Evolutionary conservation across 2,113 vertebrate species (phyloP).

Genomic region (Puffinus mauretanicus): DNA sequence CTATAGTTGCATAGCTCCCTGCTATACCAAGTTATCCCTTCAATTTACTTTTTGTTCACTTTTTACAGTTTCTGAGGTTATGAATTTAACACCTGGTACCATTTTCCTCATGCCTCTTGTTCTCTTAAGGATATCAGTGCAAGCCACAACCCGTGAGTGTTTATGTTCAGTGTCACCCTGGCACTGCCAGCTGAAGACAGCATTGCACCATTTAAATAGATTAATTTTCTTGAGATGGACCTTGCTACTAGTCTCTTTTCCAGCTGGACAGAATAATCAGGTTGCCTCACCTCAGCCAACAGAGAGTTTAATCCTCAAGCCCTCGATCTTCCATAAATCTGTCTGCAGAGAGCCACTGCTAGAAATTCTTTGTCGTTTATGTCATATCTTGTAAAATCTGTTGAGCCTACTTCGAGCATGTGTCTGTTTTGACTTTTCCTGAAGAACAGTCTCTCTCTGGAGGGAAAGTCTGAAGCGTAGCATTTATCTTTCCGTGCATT

Average conservation of each 20-base stretch:
- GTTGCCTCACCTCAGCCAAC: slow-evolving; percentile 34
- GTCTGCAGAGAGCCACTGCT: slow-evolving; percentile 49
- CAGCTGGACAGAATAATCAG: slow-evolving; percentile 45
- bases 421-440: slow-evolving; percentile 51
- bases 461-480: slow-evolving; percentile 13
- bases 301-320: slow-evolving; percentile 31
- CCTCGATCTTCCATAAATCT: slow-evolving; percentile 50
- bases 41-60: not conserved
- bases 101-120: not conserved
- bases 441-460: slow-evolving; percentile 41
- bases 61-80: not conserved
- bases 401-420: slow-evolving; percentile 17
- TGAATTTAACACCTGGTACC: not conserved
- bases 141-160: not conserved
- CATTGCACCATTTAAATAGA: slow-evolving; percentile 26
- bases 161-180: slow-evolving; percentile 1
- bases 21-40: not conserved
- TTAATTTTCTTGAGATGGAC: slow-evolving; percentile 35
- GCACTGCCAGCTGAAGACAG: slow-evolving; percentile 21
- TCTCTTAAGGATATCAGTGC: not conserved
- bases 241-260: slow-evolving; percentile 10
- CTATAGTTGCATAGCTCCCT: not conserved
- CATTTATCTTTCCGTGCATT: slow-evolving; percentile 3
- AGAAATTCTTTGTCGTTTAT: slow-evolving; percentile 56
- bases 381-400: slow-evolving; percentile 68